Conservation (phyloP, 2,888 invertebrate species). For the Microdon myrmicae region DNA sequence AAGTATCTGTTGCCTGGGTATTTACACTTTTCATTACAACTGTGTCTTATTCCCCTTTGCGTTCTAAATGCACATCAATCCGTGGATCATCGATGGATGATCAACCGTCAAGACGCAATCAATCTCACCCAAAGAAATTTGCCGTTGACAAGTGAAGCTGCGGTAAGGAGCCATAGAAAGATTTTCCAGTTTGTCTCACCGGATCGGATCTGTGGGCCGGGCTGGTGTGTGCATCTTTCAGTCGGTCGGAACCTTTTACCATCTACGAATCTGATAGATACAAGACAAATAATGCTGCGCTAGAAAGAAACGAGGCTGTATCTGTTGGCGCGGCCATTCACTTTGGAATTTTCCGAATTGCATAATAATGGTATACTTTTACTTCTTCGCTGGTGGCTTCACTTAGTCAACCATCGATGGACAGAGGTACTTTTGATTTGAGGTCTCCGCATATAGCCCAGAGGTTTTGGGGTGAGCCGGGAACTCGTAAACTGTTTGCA, state of each 20-base stretch:
- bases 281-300: background rate
- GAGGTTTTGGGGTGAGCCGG: background rate
- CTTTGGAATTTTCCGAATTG: conserved; percentile 40
- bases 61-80: conserved; percentile 14
- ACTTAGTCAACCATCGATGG: too few relatives aligned
- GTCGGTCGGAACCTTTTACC: conserved; percentile 7
- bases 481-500: conserved; percentile 13
- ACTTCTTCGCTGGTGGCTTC: conserved; percentile 18
- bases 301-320: conserved; percentile 1
- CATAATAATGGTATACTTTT: conserved; percentile 30
- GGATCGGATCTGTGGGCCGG: background rate
- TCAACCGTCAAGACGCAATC: conserved; percentile 25
- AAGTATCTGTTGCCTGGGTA: conserved; percentile 7
- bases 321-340: conserved; percentile 17
- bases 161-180: conserved; percentile 4
- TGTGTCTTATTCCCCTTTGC: background rate
- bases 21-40: conserved; percentile 27
- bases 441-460: conserved; percentile 12
- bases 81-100: conserved; percentile 29
- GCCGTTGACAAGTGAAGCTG: conserved; percentile 23
- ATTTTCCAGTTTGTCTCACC: conserved; percentile 1
- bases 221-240: background rate
- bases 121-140: conserved; percentile 24
- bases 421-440: background rate
- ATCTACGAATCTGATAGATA: background rate